phyloP scores from a whole-genome alignment of 2,888 invertebrate genomes.

The Dynastes grantii region DNA sequence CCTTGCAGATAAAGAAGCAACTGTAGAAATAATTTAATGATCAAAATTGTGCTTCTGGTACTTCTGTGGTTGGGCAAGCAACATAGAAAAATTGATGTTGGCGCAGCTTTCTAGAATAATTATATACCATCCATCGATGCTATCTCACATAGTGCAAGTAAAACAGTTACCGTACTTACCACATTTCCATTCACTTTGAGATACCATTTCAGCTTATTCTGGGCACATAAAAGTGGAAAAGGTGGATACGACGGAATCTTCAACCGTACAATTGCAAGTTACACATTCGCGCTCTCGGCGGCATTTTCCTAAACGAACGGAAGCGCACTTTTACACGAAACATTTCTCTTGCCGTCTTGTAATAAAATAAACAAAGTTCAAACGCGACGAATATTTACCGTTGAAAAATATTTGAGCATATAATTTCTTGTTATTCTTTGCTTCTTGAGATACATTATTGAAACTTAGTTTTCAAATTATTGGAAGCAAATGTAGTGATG shows the following conservation, averaged over 20 bases:
- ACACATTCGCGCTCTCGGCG: background rate
- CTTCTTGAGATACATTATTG: background rate
- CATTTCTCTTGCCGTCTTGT: background rate
- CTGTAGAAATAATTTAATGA: too few species aligned
- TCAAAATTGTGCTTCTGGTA: too few species aligned
- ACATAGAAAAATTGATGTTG: too few species aligned
- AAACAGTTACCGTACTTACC: too few species aligned
- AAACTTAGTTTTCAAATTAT: background rate
- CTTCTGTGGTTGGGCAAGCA: too few species aligned
- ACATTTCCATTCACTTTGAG: too few species aligned
- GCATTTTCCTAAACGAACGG: constrained; percentile 16
- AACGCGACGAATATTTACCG: constrained; percentile 17
- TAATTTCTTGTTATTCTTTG: background rate
- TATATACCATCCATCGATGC: too few species aligned
- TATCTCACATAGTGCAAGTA: too few species aligned
- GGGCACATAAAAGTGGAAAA: background rate
- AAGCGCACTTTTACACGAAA: background rate
- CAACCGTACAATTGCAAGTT: constrained; percentile 13
- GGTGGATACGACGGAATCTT: background rate
- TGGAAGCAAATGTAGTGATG: background rate
- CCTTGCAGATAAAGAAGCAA: too few species aligned
- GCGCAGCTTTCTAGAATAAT: too few species aligned
- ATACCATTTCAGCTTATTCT: background rate
- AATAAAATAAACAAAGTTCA: constrained; percentile 23
- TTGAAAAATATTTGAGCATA: constrained; percentile 24